Evolutionary conservation across 2,797 vertebrate genomes (phyloP).

Genomic region (Catamblyrhynchus diadema): DNA sequence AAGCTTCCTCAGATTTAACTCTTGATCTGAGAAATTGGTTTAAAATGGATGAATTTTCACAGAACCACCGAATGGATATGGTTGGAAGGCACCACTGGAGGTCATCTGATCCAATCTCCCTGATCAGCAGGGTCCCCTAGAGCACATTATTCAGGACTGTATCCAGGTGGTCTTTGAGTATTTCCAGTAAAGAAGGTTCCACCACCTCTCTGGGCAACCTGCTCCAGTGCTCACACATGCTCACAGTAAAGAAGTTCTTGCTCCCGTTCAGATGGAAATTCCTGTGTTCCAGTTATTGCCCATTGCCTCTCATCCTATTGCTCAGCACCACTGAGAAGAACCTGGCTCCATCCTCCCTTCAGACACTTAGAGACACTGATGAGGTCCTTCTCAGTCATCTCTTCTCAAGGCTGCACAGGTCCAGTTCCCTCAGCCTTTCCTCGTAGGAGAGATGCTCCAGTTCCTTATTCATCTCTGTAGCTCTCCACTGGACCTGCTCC

Average conservation of each 20-base stretch:
- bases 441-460: background rate
- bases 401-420: accelerated
- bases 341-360: background rate
- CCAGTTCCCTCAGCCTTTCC: background rate
- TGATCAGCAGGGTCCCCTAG: background rate
- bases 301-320: background rate
- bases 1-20: background rate
- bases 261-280: background rate
- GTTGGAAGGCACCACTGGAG: background rate
- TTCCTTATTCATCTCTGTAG: accelerated
- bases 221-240: background rate
- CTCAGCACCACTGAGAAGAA: background rate
- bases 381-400: background rate
- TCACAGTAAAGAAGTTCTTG: background rate
- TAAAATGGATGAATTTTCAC: background rate
- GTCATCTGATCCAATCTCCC: background rate
- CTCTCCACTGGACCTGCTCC: background rate
- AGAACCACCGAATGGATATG: background rate
- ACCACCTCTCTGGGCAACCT: background rate
- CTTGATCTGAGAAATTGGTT: background rate
- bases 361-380: background rate
- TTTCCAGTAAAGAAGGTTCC: background rate
- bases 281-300: background rate
- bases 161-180: background rate
- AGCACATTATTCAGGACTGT: background rate